These are phyloP conservation scores for Dallia pectoralis DNA, from an alignment of 2,797 vertebrate species.

Conservation along the genomic window DNA sequence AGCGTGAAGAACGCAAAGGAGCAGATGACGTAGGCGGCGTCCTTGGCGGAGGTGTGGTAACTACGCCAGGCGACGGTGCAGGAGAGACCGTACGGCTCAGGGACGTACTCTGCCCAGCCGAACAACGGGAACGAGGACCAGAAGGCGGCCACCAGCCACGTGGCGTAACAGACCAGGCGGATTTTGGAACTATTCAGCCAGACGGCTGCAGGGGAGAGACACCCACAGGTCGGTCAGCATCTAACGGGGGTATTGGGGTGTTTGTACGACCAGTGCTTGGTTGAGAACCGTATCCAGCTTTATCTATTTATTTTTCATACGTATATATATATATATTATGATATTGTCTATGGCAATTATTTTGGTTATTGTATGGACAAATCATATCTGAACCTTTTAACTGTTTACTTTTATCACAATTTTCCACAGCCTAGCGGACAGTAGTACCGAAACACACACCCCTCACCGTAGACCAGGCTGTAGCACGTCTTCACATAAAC, in stretches of 20 bases:
- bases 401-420: too few species aligned
- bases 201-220: conserved; percentile 37
- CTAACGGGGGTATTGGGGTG: neutral
- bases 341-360: too few species aligned
- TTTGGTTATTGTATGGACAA: too few species aligned
- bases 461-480: conserved; percentile 54
- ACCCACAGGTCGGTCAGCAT: neutral
- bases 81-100: conserved; percentile 71
- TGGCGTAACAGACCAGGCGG: conserved; percentile 41
- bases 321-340: too few species aligned
- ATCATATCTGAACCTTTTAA: too few species aligned
- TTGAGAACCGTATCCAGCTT: neutral
- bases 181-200: conserved; percentile 58
- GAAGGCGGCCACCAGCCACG: conserved; percentile 58
- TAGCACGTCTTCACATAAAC: conserved; percentile 68
- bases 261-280: neutral
- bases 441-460: too few species aligned
- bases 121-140: conserved; percentile 72
- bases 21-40: conserved; percentile 68
- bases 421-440: too few species aligned
- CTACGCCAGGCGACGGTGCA: conserved; percentile 71
- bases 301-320: neutral
- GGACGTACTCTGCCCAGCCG: conserved; percentile 70
- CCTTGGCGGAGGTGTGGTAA: conserved; percentile 64
- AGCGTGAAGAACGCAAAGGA: conserved; percentile 65